Base-by-base conservation (phyloP, 1,140 invertebrate genomes). In the Papilio xuthus region DNA sequence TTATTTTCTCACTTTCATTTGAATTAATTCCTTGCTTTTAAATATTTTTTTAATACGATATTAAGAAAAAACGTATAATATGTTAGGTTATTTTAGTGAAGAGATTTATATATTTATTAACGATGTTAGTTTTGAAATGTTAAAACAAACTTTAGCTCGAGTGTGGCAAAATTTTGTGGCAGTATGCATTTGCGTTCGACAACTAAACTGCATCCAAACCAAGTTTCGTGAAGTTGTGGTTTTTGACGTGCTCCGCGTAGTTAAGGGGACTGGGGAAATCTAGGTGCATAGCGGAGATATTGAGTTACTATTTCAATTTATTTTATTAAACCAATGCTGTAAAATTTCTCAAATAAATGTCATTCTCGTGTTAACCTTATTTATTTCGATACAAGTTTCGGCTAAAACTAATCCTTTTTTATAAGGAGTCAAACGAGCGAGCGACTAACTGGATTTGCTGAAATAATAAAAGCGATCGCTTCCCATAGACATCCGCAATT, bases 191-290 rank as follows among this genome's bases (percentile, higher is more conserved):
- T 56, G 74, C 32, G 53, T 42, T 18, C 32, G 50, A 26, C 47
- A 76, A 76, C 74, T 76, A 76, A 60, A 76, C 74, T 76, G 74
- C 74, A 76, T 23, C 74, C 37, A 63, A 63, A 76, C 18, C 74
- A 76, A 76, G 50, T 76, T 76, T 63, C 71, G 53, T 63, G 74
- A 76, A 76, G 50, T 76, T 76, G 74, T 28, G 74, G 74, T 60
- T 76, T 76, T 76, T 76, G 74, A 76, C 53, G 74, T 76, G 53
- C 32, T 76, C 50, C 47, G 18, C 37, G 50, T 60, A 76, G 74
- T 63, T 76, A 42, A 76, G 74, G 56, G 60, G 7, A 4, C 13
- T 28, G 26, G 13, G 26, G 60, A 67, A 67, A 67, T 67, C 26
- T 67, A 32, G 26, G 26, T 28, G 26, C 26, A 67, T 13, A 67